Conservation (phyloP, 2,797 vertebrate species). For the Tadarida brasiliensis region DNA sequence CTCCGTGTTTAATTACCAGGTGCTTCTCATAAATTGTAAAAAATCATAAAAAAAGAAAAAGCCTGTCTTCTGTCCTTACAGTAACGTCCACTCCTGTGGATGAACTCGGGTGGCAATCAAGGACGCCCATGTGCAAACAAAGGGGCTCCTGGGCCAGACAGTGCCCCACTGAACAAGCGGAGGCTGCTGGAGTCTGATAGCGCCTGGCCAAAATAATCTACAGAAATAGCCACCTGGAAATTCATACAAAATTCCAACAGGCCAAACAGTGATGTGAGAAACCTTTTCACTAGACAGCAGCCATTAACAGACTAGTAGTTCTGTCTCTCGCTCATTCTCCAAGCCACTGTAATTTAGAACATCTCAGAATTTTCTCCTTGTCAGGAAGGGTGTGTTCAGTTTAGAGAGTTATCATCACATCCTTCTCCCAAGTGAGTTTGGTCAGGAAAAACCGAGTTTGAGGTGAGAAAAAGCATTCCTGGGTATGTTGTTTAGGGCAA, state of each 20-base stretch:
- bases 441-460: not conserved
- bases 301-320: not conserved
- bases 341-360: not conserved
- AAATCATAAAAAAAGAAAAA: too few relatives aligned
- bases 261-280: not conserved
- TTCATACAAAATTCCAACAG: not conserved
- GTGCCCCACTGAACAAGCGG: too few relatives aligned
- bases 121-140: not conserved
- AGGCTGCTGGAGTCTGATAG: not conserved
- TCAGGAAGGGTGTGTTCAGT: not conserved
- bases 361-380: not conserved
- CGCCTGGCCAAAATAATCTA: not conserved
- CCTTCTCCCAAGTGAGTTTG: not conserved
- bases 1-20: too few relatives aligned
- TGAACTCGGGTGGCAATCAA: not conserved
- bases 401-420: not conserved
- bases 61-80: too few relatives aligned
- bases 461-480: not conserved
- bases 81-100: not conserved
- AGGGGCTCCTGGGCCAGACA: not conserved
- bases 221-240: not conserved
- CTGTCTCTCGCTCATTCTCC: not conserved
- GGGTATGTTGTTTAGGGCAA: not conserved
- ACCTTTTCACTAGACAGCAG: not conserved
- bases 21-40: too few relatives aligned